Base-by-base conservation (phyloP, 2,797 vertebrate species). In the Chlorospingus semifuscus region DNA sequence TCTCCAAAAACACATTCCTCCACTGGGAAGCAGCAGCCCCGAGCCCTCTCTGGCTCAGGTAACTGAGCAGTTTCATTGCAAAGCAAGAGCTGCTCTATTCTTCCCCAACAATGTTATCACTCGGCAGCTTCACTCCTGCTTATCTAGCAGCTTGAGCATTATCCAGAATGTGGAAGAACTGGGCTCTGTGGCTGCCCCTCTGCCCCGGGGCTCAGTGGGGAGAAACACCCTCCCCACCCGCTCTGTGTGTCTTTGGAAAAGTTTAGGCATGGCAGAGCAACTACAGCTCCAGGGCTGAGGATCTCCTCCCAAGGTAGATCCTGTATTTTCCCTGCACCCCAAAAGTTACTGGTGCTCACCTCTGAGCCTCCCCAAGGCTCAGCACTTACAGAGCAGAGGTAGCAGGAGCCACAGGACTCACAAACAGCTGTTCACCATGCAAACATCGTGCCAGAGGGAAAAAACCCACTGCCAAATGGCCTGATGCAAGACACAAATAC, bases 91-190 rank as follows among this genome's bases (percentile, higher is more conserved):
- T 82, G 77, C 80, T 82, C 86, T 93, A 49, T 79, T 95, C 90
- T 94, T 75, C 74, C 90, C 90, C 87, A 95, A 96, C 95, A 95
- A 96, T 95, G 91, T 95, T 96, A 96, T 96, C 95, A 76, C 52
- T 3, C 2, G 11, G 90, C 65, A 95, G 76, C 3, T 9, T 75
- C 3, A 11, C 65, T 92, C 83, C 79, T 57, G 84, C 91, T 96
- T 96, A 96, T 96, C 96, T 94, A 64, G 44, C 41, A 47, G 91
- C 69, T 65, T 68, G 39, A 93, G 79, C 65, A 46, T 77, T 91
- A 94, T 42, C 65, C 90, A 95, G 94, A 96, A 94, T 93, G 93
- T 72, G 74, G 91, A 86, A 83, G 83, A 96, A 94, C 87, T 86
- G 83, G 91, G 89, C 78, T 87, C 49, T 29, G 32, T 1, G 0